Base-by-base conservation (phyloP, 2,113 vertebrate genomes). In the Saccopteryx leptura region DNA sequence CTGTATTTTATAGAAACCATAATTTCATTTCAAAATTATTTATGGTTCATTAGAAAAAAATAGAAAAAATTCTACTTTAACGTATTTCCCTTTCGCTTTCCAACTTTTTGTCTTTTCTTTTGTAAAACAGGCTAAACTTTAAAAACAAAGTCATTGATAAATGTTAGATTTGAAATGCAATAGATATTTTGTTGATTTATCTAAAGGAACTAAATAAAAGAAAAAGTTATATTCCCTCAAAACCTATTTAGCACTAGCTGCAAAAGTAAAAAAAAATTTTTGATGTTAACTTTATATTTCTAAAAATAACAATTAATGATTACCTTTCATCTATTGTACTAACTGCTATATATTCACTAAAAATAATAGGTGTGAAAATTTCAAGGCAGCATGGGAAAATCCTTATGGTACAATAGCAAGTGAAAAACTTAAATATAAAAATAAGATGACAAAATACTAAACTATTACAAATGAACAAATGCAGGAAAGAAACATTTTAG, bases 11-110 rank as follows among this genome's bases (percentile, higher is more conserved):
- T 39, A 95, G 60, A 60, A 94, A 96, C 60, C 3, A 61, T 46
- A 63, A 48, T 94, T 87, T 86, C 94, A 92, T 89, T 96, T 85
- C 15, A 91, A 90, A 93, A 91, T 28, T 58, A 79, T 92, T 88
- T 52, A 82, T 54, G 31, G 81, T 50, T 93, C 46, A 90, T 82
- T 82, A 76, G 56, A 76, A 97, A 39, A 75, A 80, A 80, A 87
- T 19, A n/a, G 19, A 88, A 56, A 93, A 93, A 76, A 52, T 56
- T 88, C 2, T 50, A 89, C 65, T 80, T 96, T 76, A 85, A 79
- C 81, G 31, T 84, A 61, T 87, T 95, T 95, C 24, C 26, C 58
- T 74, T 15, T n/a, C 90, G 60, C 50, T 95, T 84, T 82, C 60
- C 26, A 92, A 9, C 18, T 96, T n/a, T 50, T 10, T 78, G 8